Evolutionary conservation across 2,888 invertebrate genomes (phyloP), one percentile per base, ranked within the genome.

Genomic region (Phaedon cochleariae): DNA sequence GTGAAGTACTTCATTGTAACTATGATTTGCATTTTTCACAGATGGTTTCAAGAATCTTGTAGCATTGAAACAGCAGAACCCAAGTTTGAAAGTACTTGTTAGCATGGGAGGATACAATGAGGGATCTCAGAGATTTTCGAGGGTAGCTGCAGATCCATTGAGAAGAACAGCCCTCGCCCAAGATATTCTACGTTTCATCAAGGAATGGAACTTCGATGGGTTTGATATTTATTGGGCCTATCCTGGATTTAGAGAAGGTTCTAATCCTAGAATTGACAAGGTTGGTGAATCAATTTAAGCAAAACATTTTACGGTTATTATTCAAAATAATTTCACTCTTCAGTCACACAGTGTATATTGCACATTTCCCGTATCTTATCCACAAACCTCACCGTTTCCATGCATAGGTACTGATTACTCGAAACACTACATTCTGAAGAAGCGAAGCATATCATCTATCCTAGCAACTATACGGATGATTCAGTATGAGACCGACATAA

Each of bases 141-240:
- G 84, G 83, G 85, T 88, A 83, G 83, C 85, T 41, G 83, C 84
- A 1, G 82, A 80, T 52, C 74, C 85, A 1, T 59, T 1, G 12
- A 53, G 55, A 49, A 61, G 64, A 12, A 57, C 26, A 22, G 62
- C 45, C 46, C 46, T 73, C 12, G 65, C 63, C 12, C 45, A 52
- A 1, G 41, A 55, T 10, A 51, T 64, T 10, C 1, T 74, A 1
- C 48, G 17, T 4, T 64, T 73, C 46, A 52, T 74, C 7, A 60
- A 69, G 7, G 48, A 66, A 60, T 93, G 92, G 77, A 84, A 87
- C 18, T 94, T 94, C 72, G 93, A 94, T 76, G 94, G 94, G 0
- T 88, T 94, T 74, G 94, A 94, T 78, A 85, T 94, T 70, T 93
- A 94, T 78, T 94, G 94, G 94, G 94, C 94, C 81, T 94, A 94